Evolutionary conservation across 1,140 invertebrate species (phyloP), one percentile per base, ranked within the genome.

Genomic region (Micrasema minimum): DNA sequence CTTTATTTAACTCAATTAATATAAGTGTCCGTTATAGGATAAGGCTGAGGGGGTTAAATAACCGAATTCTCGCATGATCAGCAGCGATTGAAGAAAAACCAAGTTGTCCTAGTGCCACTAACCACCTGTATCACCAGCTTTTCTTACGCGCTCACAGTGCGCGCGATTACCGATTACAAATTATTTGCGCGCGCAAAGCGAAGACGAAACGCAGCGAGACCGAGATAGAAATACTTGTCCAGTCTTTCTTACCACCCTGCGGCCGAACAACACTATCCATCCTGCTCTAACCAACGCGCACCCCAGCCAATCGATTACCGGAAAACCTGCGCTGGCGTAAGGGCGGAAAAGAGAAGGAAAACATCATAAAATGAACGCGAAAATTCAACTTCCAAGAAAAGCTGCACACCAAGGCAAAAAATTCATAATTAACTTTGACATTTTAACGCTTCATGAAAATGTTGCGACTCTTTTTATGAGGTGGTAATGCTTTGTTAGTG

Each of bases 271-370:
- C n/a, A 22, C 57, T 6, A 43, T 20, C 3, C 50, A 2, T 55
- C 50, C 35, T 23, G 22, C 66, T 50, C 66, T 31, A 41, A 31
- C 46, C 41, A 55, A 2, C 67, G 26, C 12, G 43, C 31, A 51
- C 68, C 20, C 10, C 72, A 66, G 72, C 72, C 72, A 74, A 74
- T 74, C 72, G 72, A 74, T 74, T 71, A 74, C 64, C 69, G 69
- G 61, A 53, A 51, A 66, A 61, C 43, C 69, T 66, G 50, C 68
- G 61, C 18, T 10, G 57, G 37, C 26, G 20, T 45, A 11, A 12
- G 70, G 18, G 57, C 18, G 37, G 12, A n/a, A 62, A 43, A 62
- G 57, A 62, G 57, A 62, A 10, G 57, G 38, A 41, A 62, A 43
- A n/a, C 11, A 18, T 1, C 14, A 45, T 43, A 62, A 23, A 41